phyloP scores from a whole-genome alignment of 2,888 invertebrate species.

The Trichacis sp. region DNA sequence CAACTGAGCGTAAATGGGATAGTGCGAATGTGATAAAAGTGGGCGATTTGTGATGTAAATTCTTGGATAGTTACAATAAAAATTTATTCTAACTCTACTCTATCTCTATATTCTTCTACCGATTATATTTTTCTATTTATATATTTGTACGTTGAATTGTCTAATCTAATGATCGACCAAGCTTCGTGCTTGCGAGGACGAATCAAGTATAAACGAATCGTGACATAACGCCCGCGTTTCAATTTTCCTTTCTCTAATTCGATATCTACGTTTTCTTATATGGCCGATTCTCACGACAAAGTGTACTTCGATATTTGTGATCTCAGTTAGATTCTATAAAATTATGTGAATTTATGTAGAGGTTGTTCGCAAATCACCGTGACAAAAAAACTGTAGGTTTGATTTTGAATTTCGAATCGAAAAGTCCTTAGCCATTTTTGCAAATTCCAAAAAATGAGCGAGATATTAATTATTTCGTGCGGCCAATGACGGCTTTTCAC shows the following conservation, averaged over 20 bases:
- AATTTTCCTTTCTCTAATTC: conserved; percentile 37
- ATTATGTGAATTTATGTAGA: too few relatives aligned
- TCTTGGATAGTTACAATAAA: conserved; percentile 52
- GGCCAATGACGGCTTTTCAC: too few relatives aligned
- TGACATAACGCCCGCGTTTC: conserved; percentile 30
- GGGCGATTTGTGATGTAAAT: conserved; percentile 30
- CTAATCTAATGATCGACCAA: conserved; percentile 61
- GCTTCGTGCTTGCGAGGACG: conserved; percentile 52
- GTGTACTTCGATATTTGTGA: too few relatives aligned
- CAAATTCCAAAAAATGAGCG: too few relatives aligned
- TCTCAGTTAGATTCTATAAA: too few relatives aligned
- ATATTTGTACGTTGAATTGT: conserved; percentile 69
- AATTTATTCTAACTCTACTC: conserved; percentile 67
- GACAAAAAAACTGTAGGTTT: neutral
- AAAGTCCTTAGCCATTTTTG: too few relatives aligned
- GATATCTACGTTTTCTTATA: conserved; percentile 44
- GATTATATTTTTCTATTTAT: conserved; percentile 69
- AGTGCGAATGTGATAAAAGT: conserved; percentile 7
- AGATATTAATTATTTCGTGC: too few relatives aligned
- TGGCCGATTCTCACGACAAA: too few relatives aligned
- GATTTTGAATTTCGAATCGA: too few relatives aligned
- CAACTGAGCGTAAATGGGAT: conserved; percentile 18
- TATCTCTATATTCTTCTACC: conserved; percentile 69
- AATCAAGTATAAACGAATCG: conserved; percentile 35
- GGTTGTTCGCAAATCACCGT: neutral